Evolutionary conservation across 2,888 invertebrate genomes (phyloP).

Genomic region (Apotomis turbidana): DNA sequence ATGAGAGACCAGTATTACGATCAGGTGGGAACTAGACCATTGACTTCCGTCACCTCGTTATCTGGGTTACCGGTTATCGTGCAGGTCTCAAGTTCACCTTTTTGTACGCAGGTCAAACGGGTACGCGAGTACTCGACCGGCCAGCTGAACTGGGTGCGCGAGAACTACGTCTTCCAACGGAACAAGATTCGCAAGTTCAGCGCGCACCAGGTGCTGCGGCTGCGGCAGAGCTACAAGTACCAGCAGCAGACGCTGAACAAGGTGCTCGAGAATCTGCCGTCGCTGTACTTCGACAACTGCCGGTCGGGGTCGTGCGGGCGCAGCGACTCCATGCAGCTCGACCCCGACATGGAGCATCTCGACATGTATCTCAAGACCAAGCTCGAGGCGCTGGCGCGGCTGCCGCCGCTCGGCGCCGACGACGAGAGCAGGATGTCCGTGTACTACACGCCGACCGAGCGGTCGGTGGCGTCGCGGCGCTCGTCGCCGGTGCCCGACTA

Average conservation of each 20-base stretch:
- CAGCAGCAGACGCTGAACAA: conserved; percentile 98
- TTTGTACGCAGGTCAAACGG: conserved; percentile 89
- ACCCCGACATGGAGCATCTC: conserved; percentile 85
- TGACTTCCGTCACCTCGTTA: neutral
- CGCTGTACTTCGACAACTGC: conserved; percentile 96
- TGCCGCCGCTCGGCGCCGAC: conserved; percentile 81
- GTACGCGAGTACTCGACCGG: conserved; percentile 96
- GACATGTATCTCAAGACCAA: conserved; percentile 88
- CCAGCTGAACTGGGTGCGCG: conserved; percentile 96
- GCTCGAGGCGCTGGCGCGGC: conserved; percentile 84
- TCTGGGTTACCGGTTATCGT: neutral
- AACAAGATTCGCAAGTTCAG: conserved; percentile 97
- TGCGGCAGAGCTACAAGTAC: conserved; percentile 97
- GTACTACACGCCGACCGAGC: conserved; percentile 92
- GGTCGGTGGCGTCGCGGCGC: conserved; percentile 81
- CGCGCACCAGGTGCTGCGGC: conserved; percentile 93
- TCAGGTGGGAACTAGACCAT: conserved; percentile 85
- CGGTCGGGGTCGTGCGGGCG: conserved; percentile 91
- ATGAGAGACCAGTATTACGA: conserved; percentile 96
- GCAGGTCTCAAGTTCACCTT: conserved; percentile 24
- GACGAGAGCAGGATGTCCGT: conserved; percentile 89
- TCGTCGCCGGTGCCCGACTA: conserved; percentile 81
- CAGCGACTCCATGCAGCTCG: conserved; percentile 89
- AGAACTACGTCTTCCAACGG: conserved; percentile 97
- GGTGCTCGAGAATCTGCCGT: conserved; percentile 95